Conservation (phyloP, 2,797 vertebrate species). For the Falco concolor region DNA sequence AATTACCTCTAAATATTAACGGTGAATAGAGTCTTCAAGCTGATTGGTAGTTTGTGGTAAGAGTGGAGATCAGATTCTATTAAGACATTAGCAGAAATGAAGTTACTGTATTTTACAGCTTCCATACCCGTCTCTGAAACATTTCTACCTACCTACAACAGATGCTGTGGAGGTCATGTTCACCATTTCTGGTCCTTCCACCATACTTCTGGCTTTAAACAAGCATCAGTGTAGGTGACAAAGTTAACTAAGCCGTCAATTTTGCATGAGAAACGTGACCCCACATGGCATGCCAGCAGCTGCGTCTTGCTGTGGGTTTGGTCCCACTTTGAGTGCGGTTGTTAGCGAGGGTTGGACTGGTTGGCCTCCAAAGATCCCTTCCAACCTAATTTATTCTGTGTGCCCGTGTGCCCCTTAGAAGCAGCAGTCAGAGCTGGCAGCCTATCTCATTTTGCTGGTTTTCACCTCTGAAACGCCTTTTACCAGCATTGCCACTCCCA, state of each 20-base stretch:
- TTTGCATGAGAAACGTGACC: background rate
- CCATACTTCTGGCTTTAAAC: background rate
- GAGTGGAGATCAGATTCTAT: background rate
- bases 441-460: background rate
- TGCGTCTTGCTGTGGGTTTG: background rate
- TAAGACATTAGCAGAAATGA: background rate
- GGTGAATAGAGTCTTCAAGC: constrained; percentile 6
- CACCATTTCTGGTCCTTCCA: background rate
- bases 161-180: background rate
- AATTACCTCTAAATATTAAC: constrained; percentile 54
- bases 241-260: background rate
- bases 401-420: background rate
- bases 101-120: background rate
- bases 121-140: background rate
- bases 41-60: constrained; percentile 1
- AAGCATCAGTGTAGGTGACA: background rate
- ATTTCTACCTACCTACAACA: background rate
- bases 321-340: background rate
- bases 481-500: background rate
- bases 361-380: background rate
- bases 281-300: background rate
- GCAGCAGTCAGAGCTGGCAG: background rate
- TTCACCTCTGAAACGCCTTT: background rate
- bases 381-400: background rate
- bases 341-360: background rate